These are phyloP conservation scores for Listrodromus nycthemerus DNA, from an alignment of 2,888 invertebrate genomes.

Conservation along the genomic window DNA sequence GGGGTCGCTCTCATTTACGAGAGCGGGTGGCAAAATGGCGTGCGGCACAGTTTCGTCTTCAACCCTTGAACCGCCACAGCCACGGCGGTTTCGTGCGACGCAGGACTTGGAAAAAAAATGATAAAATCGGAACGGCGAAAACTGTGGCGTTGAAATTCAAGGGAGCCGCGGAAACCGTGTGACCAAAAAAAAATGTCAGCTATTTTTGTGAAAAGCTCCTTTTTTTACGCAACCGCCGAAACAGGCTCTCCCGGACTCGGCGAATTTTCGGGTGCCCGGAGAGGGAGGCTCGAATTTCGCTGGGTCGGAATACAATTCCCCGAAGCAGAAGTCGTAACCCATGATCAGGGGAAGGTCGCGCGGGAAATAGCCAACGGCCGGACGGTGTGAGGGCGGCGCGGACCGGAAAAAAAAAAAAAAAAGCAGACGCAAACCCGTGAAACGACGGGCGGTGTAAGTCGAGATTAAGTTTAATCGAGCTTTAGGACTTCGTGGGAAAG, in stretches of 20 bases:
- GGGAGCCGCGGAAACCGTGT: constrained; percentile 39
- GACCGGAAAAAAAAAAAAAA: constrained; percentile 43
- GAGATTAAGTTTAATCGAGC: constrained; percentile 81
- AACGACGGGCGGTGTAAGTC: constrained; percentile 78
- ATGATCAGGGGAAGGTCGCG: constrained; percentile 74
- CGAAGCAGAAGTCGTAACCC: constrained; percentile 78
- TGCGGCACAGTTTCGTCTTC: constrained; percentile 66
- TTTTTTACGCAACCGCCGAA: neutral
- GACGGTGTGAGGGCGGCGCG: constrained; percentile 34
- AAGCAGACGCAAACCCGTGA: constrained; percentile 25
- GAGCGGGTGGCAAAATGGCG: constrained; percentile 78
- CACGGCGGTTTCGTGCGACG: constrained; percentile 39
- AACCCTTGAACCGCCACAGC: constrained; percentile 5
- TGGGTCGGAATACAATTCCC: constrained; percentile 70
- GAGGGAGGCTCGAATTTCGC: constrained; percentile 67
- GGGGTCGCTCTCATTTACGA: constrained; percentile 77
- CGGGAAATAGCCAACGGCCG: constrained; percentile 68
- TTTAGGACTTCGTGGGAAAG: constrained; percentile 75
- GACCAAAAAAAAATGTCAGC: constrained; percentile 47
- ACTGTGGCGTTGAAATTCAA: constrained; percentile 60
- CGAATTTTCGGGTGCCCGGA: constrained; percentile 32
- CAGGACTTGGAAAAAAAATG: constrained; percentile 23
- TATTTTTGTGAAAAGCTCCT: neutral
- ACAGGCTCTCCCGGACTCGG: neutral
- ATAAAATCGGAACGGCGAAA: constrained; percentile 54